Conservation (phyloP, 2,888 invertebrate genomes). For the Cataglyphis rosenhaueri region DNA sequence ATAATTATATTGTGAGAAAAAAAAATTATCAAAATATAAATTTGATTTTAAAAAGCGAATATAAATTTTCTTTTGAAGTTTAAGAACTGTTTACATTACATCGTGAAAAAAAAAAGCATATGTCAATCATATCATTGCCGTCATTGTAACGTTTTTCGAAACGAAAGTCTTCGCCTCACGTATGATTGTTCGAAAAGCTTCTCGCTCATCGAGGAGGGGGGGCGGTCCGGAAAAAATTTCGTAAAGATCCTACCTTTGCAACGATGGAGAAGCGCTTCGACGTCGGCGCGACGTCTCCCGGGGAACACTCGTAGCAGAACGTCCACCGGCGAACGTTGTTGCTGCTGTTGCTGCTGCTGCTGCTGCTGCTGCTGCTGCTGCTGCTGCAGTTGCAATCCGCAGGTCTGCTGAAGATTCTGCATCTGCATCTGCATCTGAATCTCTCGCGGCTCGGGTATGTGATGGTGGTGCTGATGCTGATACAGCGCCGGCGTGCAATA, state of each 20-base stretch:
- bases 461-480: slow-evolving; percentile 82
- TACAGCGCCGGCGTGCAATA: slow-evolving; percentile 82
- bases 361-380: slow-evolving; percentile 81
- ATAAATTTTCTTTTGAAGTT: neutral
- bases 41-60: neutral
- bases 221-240: neutral
- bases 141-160: neutral
- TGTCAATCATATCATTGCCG: no score
- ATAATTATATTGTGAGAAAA: neutral
- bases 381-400: slow-evolving; percentile 79
- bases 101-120: neutral
- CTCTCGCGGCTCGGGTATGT: slow-evolving; percentile 81
- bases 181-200: neutral
- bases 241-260: slow-evolving; percentile 87
- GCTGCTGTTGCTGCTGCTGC: slow-evolving; percentile 62
- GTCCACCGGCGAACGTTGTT: slow-evolving; percentile 92
- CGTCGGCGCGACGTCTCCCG: slow-evolving; percentile 93
- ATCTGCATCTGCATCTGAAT: slow-evolving; percentile 84
- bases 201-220: no score
- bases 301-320: slow-evolving; percentile 96
- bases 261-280: slow-evolving; percentile 93
- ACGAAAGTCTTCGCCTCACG: neutral
- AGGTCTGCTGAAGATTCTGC: slow-evolving; percentile 82
- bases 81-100: no score
- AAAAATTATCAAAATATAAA: neutral